Evolutionary conservation across 2,113 vertebrate genomes (phyloP), one percentile per base, ranked within the genome.

Genomic region (Pipa parva): DNA sequence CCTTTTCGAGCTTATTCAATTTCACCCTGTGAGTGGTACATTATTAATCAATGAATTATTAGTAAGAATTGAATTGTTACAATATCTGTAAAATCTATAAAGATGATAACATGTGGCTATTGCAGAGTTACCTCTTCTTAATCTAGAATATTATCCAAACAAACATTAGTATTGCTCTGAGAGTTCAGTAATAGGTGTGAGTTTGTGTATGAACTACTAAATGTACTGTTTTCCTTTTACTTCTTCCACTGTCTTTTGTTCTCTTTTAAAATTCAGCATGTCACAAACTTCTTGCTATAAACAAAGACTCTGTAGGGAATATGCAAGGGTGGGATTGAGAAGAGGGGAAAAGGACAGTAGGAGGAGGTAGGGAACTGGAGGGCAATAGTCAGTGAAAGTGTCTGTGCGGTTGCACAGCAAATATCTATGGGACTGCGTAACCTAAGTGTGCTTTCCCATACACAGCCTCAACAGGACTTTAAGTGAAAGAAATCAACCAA

Each of bases 271-370:
- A 65, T 65, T 65, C 52, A 65, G 63, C 52, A 33, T 57, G 55
- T 66, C 63, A 66, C 49, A 57, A 69, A 69, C 45, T 69, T 69
- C 48, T 69, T 28, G 55, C 65, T 17, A 7, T 15, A 39, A 69
- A 69, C 65, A 69, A 69, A 51, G 28, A 39, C 65, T 69, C 65
- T 59, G 65, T 49, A 42, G 65, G 65, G 57, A 57, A 49, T 7
- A 22, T 21, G 17, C 6, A 18, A 59, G 18, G 56, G 64, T 24
- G 57, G 65, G 28, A 39, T 36, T 29, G 37, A 58, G 27, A 48
- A 29, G 48, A 60, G 56, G 46, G 65, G 46, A 50, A 37, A 58
- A 31, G 56, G 57, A 69, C 31, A 52, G 57, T 69, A 33, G 50
- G 65, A 21, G 48, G 57, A 52, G 48, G 24, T 51, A 51, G 45